Percentiles rank a stretch among this genome's conserved stretches.
Evolutionary conservation across 2,113 vertebrate genomes (phyloP).

Genomic region (Natator depressus): DNA sequence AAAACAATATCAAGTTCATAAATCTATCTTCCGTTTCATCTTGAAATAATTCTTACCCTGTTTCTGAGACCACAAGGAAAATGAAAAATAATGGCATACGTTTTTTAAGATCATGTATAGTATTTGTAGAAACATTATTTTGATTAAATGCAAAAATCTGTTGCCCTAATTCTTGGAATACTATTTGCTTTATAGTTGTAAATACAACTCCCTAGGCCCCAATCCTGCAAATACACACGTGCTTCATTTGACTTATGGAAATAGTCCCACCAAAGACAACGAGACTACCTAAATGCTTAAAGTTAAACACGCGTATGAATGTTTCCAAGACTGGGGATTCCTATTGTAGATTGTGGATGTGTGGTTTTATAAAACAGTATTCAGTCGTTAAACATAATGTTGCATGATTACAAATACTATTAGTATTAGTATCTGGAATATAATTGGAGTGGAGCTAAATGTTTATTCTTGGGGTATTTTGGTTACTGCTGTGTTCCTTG

Average conservation of each 20-base stretch:
- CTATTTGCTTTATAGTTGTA: not conserved
- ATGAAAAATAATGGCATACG: not conserved
- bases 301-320: not conserved
- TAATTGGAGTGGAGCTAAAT: not conserved
- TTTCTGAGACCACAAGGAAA: not conserved
- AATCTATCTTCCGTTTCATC: not conserved
- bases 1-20: not conserved
- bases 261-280: not conserved
- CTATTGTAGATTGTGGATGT: not conserved
- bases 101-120: not conserved
- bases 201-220: rapidly evolving
- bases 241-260: not conserved
- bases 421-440: not conserved
- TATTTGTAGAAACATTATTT: not conserved
- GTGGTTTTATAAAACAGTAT: not conserved
- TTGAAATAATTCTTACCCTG: not conserved
- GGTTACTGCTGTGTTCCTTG: not conserved
- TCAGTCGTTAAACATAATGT: not conserved
- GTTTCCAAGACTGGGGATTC: not conserved
- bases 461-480: not conserved
- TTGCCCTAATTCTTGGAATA: not conserved
- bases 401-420: not conserved
- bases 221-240: not conserved
- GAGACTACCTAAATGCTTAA: not conserved
- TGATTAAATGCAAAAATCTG: not conserved